Evolutionary conservation across 1,140 invertebrate genomes (phyloP).

Genomic region (Leptopilina clavipes): DNA sequence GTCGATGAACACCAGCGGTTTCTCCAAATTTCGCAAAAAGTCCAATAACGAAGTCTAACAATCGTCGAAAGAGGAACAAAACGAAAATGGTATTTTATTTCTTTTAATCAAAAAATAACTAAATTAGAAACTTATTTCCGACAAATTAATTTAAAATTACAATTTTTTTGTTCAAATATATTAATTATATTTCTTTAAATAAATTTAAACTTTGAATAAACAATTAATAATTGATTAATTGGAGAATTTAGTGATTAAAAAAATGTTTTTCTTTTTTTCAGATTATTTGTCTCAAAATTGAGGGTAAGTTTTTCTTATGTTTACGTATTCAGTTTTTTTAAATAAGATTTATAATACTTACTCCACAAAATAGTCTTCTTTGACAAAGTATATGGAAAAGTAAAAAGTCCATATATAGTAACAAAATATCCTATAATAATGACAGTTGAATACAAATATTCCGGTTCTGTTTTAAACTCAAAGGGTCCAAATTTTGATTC

Average conservation of each 20-base stretch:
- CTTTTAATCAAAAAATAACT: background rate
- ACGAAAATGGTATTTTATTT: background rate
- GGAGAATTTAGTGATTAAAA: too few species aligned
- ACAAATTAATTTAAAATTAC: too few species aligned
- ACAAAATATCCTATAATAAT: background rate
- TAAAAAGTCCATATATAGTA: background rate
- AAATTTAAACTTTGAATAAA: too few species aligned
- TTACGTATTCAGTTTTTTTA: background rate
- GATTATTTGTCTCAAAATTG: background rate
- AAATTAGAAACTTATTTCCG: background rate
- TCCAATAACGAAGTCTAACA: conserved; percentile 68
- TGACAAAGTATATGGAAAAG: background rate
- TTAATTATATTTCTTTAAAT: too few species aligned
- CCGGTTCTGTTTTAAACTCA: background rate
- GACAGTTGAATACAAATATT: background rate
- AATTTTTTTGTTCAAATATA: too few species aligned
- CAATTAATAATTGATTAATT: too few species aligned
- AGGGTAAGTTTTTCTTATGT: background rate
- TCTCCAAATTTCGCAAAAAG: conserved; percentile 79
- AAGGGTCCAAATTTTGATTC: background rate
- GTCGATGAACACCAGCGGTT: conserved; percentile 88
- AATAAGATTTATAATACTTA: background rate
- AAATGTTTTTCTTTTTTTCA: too few species aligned
- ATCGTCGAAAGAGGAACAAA: background rate
- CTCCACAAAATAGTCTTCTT: conserved; percentile 9